These are phyloP conservation scores for Galleria mellonella DNA, from an alignment of 1,140 invertebrate species.

Conservation along the genomic window DNA sequence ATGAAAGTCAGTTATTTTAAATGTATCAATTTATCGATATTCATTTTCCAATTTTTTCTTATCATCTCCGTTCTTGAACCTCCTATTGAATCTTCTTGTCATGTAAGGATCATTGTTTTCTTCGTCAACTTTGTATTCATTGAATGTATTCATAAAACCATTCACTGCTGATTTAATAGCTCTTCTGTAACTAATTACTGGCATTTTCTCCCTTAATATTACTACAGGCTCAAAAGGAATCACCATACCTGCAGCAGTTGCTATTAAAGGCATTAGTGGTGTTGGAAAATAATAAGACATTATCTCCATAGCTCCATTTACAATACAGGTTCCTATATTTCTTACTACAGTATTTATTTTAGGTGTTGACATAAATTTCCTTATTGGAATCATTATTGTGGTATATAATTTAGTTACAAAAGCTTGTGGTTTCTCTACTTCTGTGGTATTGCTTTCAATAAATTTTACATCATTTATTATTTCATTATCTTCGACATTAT, in stretches of 20 bases:
- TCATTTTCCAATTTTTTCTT: neutral
- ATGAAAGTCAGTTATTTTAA: neutral
- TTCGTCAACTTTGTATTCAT: slow-evolving; percentile 38
- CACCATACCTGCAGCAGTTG: slow-evolving; percentile 50
- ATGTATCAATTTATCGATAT: neutral
- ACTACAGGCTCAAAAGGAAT: slow-evolving; percentile 61
- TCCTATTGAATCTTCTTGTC: slow-evolving; percentile 50
- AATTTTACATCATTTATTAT: neutral
- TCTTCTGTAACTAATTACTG: slow-evolving; percentile 52
- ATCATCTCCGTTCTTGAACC: slow-evolving; percentile 32
- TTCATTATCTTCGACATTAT: neutral
- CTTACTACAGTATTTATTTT: slow-evolving; percentile 40
- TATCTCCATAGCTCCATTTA: slow-evolving; percentile 57
- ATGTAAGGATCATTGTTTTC: slow-evolving; percentile 53
- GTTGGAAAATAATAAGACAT: slow-evolving; percentile 51
- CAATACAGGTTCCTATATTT: slow-evolving; percentile 55
- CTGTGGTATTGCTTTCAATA: neutral
- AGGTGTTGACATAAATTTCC: slow-evolving; percentile 25
- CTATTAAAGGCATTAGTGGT: slow-evolving; percentile 52
- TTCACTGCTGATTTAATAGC: slow-evolving; percentile 48
- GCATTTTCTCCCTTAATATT: slow-evolving; percentile 45
- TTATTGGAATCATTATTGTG: slow-evolving; percentile 20
- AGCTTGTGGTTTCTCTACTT: neutral
- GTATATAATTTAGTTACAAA: slow-evolving; percentile 9
- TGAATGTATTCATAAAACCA: slow-evolving; percentile 51